These are phyloP conservation scores for Subanguina moxae DNA, from an alignment of 1,140 invertebrate species.

Conservation along the genomic window DNA sequence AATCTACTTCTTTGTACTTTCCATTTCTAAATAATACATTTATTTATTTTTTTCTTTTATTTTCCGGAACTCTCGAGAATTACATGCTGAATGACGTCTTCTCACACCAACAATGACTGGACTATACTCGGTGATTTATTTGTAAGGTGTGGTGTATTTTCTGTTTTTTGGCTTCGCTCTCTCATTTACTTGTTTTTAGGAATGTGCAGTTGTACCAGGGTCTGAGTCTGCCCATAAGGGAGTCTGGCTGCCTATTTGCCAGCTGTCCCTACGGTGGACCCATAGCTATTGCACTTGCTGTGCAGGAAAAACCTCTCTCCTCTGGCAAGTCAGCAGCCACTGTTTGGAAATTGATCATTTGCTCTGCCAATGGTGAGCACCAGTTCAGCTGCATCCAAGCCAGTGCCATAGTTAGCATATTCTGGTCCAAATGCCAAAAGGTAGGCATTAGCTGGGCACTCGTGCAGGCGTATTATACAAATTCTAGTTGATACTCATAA, in stretches of 20 bases:
- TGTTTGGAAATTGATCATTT: conserved; percentile 6
- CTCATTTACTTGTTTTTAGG: background rate
- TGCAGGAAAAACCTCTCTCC: background rate
- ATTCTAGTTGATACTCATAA: conserved; percentile 20
- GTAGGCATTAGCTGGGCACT: conserved; percentile 3
- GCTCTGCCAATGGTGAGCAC: conserved; percentile 5
- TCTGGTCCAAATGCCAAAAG: conserved; percentile 38
- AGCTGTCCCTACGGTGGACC: conserved; percentile 19
- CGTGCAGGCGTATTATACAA: background rate
- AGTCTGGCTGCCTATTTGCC: conserved; percentile 4
- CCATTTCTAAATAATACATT: no score
- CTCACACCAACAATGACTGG: conserved; percentile 1
- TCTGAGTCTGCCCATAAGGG: conserved; percentile 6
- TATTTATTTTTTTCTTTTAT: no score
- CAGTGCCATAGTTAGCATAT: conserved; percentile 20
- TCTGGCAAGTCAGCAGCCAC: background rate
- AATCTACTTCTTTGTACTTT: no score
- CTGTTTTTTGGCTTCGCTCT: background rate
- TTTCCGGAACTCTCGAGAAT: no score
- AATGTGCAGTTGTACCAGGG: conserved; percentile 4
- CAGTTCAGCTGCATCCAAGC: background rate
- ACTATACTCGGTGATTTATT: background rate
- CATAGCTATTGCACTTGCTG: conserved; percentile 6
- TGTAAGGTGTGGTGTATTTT: background rate
- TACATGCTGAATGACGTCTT: no score